phyloP scores from a whole-genome alignment of 2,888 invertebrate species.

The Syritta pipiens region DNA sequence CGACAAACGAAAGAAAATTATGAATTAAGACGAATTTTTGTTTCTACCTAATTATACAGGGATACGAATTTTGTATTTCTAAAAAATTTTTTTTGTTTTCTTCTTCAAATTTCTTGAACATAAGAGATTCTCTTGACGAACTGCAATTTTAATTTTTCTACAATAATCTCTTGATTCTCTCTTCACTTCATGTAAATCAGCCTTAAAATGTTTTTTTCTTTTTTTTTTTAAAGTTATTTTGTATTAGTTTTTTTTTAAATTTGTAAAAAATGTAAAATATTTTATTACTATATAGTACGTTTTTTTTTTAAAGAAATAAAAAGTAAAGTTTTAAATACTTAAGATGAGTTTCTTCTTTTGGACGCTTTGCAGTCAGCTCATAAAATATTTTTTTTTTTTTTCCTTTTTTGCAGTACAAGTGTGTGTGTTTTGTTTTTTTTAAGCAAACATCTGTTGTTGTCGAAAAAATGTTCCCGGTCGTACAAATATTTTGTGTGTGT shows the following conservation, averaged over 20 bases:
- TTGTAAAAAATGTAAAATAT: slow-evolving; percentile 19
- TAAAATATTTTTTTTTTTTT: no score
- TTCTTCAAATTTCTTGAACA: no score
- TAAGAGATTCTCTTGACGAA: slow-evolving; percentile 51
- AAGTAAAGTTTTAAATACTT: not conserved
- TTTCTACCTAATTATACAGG: no score
- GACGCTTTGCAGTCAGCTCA: slow-evolving; percentile 33
- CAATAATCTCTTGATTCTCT: slow-evolving; percentile 20
- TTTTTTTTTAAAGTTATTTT: slow-evolving; percentile 18
- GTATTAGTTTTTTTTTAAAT: slow-evolving; percentile 11
- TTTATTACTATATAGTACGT: slow-evolving; percentile 1
- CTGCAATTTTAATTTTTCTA: slow-evolving; percentile 33
- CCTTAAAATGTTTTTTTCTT: slow-evolving; percentile 62
- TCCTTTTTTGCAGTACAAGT: not conserved
- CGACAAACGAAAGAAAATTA: no score
- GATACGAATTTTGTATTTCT: no score
- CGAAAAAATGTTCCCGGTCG: slow-evolving; percentile 14
- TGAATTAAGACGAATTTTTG: no score
- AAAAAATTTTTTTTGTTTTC: no score
- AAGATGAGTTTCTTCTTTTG: slow-evolving; percentile 24
- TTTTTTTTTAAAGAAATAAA: slow-evolving; percentile 1
- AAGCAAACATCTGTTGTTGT: not conserved
- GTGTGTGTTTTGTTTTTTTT: not conserved
- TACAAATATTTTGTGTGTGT: not conserved
- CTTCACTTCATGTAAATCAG: slow-evolving; percentile 58